Base-by-base conservation (phyloP, 1,140 invertebrate species). In the Amyelois transitella region DNA sequence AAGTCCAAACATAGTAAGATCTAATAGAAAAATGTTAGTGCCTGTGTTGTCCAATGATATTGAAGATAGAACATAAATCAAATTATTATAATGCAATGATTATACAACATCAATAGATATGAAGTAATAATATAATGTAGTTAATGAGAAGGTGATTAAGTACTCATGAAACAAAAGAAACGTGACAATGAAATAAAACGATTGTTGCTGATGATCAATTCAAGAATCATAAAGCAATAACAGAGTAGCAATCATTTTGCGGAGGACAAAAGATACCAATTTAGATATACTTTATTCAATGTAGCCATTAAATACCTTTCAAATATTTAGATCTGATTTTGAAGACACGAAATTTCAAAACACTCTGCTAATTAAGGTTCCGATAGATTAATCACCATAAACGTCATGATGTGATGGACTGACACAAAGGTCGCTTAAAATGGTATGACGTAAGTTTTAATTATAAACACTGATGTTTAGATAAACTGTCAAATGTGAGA, bases 371-470 rank as follows among this genome's bases (percentile, higher is more conserved):
- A 48, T 48, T 48, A 48, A n/a, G 45, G 5, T 12, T 48, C n/a
- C 10, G 52, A 54, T 55, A 50, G 53, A 55, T 32, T 50, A 50
- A 55, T 55, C 45, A 49, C 47, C 53, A 17, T 22, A 25, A 44
- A 44, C 49, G 49, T 51, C 19, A 57, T 45, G 18, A 10, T 28
- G 17, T 28, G 48, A 57, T 32, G 47, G 55, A 57, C 55, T 43
- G 49, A 51, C 55, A 47, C 38, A 51, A 57, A 57, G 55, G 55
- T 57, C 55, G 43, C 50, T 19, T 12, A 14, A 43, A 43, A 44
- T 18, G 2, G 2, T 49, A 22, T 57, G 55, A 57, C 43, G 55
- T 43, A 57, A 57, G 49, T 44, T 51, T 45, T 57, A 57, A 57
- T 57, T 55, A 55, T 43, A 38, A 43, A 43, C 18, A 18, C 1